Percentiles rank a stretch among this genome's conserved stretches.
Conservation (phyloP, 2,113 vertebrate species). For the Acinonyx jubatus region DNA sequence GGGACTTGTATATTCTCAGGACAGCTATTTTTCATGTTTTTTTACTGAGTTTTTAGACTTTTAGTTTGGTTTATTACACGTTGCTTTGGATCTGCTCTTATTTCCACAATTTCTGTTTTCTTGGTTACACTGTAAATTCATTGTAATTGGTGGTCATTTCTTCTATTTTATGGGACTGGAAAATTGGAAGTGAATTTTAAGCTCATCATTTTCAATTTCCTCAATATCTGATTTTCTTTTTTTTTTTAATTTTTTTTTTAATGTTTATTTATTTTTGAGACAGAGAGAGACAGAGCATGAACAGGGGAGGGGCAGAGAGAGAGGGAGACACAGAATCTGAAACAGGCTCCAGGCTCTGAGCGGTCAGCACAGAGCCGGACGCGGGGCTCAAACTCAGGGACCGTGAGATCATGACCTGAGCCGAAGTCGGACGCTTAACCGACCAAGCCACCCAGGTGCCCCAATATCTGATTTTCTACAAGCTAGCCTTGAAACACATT, state of each 20-base stretch:
- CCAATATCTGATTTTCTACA: neutral
- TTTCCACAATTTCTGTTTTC: slow-evolving; percentile 23
- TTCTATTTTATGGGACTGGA: neutral
- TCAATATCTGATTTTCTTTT: neutral
- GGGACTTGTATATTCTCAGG: neutral
- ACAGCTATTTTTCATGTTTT: neutral
- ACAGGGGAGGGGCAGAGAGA: too few relatives aligned
- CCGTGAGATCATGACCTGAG: too few relatives aligned
- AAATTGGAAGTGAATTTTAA: neutral
- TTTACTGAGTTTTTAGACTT: neutral
- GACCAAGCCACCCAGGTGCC: too few relatives aligned
- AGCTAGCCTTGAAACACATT: neutral
- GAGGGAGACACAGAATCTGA: too few relatives aligned
- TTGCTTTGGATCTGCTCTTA: neutral
- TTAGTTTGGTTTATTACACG: neutral
- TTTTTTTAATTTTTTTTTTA: too few relatives aligned
- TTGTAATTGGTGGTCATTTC: neutral
- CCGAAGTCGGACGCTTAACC: too few relatives aligned
- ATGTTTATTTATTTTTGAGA: too few relatives aligned
- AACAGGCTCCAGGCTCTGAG: too few relatives aligned
- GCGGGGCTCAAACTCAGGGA: too few relatives aligned
- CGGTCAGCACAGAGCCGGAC: too few relatives aligned
- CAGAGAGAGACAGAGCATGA: too few relatives aligned
- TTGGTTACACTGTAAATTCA: neutral
- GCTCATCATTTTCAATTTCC: neutral